Conservation (phyloP, 2,888 invertebrate species). For the Coelinius sp. region DNA sequence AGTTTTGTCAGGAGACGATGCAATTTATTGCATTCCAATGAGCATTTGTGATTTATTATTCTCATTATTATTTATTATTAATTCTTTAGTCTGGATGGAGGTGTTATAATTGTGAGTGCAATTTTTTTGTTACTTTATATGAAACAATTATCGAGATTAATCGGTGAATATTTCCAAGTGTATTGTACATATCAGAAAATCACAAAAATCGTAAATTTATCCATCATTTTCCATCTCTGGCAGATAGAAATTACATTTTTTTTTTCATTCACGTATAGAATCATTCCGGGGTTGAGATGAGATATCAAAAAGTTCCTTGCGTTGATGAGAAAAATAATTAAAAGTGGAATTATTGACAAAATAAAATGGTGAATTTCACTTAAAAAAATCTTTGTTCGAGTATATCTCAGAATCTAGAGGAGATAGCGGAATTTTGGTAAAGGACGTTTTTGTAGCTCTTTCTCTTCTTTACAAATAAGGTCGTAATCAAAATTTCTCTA, state of each 20-base stretch:
- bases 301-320: neutral
- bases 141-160: neutral
- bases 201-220: neutral
- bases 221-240: neutral
- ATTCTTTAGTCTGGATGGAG: conserved; percentile 36
- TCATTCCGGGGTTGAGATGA: neutral
- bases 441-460: neutral
- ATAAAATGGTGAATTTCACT: neutral
- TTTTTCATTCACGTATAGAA: neutral
- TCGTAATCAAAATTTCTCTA: neutral
- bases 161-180: neutral
- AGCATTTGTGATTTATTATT: conserved; percentile 43
- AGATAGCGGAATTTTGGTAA: neutral
- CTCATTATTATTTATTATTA: conserved; percentile 46
- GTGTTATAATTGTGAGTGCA: conserved; percentile 27
- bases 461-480: neutral
- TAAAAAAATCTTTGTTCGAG: neutral
- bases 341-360: neutral
- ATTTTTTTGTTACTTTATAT: conserved; percentile 4
- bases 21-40: conserved; percentile 51
- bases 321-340: neutral
- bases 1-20: conserved; percentile 46
- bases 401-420: neutral
- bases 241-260: conserved; percentile 1
- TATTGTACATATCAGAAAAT: conserved; percentile 14